These are phyloP conservation scores for Eleutherodactylus coqui DNA, from an alignment of 2,797 vertebrate genomes.

Conservation along the genomic window DNA sequence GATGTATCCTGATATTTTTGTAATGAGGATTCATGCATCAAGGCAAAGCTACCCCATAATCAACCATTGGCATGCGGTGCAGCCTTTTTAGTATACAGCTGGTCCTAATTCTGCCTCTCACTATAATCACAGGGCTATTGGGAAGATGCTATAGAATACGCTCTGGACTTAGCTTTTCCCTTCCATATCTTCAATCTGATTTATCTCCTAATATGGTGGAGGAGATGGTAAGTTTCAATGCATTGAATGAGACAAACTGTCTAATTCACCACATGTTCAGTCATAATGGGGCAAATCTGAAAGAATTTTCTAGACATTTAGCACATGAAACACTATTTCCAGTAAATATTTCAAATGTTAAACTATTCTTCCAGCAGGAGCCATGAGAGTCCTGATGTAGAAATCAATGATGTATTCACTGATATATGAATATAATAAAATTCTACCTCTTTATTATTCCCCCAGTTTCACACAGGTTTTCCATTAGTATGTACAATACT, in stretches of 20 bases:
- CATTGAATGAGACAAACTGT: not conserved
- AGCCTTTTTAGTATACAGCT: not conserved
- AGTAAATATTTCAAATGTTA: constrained; percentile 51
- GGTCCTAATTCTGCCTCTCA: not conserved
- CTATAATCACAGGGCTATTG: not conserved
- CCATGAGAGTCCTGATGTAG: constrained; percentile 66
- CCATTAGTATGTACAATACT: constrained; percentile 72
- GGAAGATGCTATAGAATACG: not conserved
- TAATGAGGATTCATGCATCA: too few species aligned
- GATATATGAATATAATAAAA: constrained; percentile 67
- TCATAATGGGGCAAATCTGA: not conserved
- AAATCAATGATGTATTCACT: constrained; percentile 73
- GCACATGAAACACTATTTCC: constrained; percentile 11
- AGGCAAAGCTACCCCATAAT: not conserved
- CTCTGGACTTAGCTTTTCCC: not conserved
- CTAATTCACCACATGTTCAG: not conserved
- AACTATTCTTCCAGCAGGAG: constrained; percentile 72
- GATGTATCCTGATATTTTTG: too few species aligned
- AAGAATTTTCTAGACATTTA: not conserved
- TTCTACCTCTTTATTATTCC: constrained; percentile 70
- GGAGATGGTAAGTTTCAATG: not conserved
- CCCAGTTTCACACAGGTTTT: constrained; percentile 72
- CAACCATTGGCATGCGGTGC: not conserved
- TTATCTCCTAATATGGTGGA: not conserved
- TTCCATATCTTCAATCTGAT: not conserved